Evolutionary conservation across 2,113 vertebrate genomes (phyloP), one percentile per base, ranked within the genome.

Genomic region (Prietella phreatophila): DNA sequence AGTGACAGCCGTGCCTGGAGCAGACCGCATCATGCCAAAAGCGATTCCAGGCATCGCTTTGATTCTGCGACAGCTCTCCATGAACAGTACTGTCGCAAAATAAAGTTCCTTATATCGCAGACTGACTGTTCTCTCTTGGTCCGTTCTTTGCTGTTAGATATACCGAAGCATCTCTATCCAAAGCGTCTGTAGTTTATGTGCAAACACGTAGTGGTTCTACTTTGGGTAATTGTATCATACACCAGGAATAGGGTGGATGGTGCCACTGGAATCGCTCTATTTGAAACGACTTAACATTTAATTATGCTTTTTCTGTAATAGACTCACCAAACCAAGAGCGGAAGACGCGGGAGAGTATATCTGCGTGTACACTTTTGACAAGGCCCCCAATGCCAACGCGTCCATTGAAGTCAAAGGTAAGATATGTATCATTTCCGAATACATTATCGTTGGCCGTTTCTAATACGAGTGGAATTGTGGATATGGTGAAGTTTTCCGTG

Each of bases 371-470:
- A 95, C 96, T 89, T 99, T 99, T 91, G 90, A 94, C 83, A 95
- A 91, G 89, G 96, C 96, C 14, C 97, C 97, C 30, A 93, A 96
- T 91, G 98, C 97, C 93, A 99, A 99, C n/a, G 96, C 97, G 84
- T 97, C 97, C 90, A 99, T 99, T 91, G 97, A 99, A 94, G 96
- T 99, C 73, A 98, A 98, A 99, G 98, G 98, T 99, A 97, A 92
- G 95, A 84, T 82, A 73, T 56, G 42, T 17, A 84, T 56, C 2
- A 25, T 63, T 27, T 25, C 14, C 8, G 2, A 25, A 25, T 25
- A 30, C n/a, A 4, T 67, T 1, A n/a, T 61, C 61, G 9, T 63
- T 3, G 61, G 25, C 61, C 14, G 0, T 58, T 47, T 58, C 19
- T 58, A 22, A 22, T 9, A 10, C 60, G 10, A 8, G 58, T 25